Percentiles rank a stretch among this genome's conserved stretches.
Evolutionary conservation across 2,797 vertebrate species (phyloP).

Genomic region (Agapornis canus): DNA sequence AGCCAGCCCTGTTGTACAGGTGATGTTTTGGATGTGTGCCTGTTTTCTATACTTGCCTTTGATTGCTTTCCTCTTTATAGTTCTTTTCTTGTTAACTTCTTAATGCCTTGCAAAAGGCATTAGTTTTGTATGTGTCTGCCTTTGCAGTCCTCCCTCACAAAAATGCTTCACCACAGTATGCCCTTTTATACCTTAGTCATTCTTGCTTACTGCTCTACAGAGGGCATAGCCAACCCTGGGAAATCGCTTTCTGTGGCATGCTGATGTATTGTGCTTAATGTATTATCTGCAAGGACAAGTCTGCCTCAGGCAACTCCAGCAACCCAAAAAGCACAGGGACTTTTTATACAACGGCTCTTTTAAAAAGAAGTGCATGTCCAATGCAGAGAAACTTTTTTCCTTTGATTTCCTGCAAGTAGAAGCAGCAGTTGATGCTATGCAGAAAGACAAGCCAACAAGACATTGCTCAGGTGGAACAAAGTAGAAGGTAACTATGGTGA

Average conservation of each 20-base stretch:
- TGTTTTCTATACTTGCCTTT: background rate
- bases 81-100: background rate
- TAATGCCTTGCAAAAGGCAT: background rate
- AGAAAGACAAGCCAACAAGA: background rate
- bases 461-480: background rate
- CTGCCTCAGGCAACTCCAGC: slow-evolving; percentile 40
- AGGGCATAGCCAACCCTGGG: background rate
- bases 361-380: background rate
- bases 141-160: background rate
- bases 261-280: slow-evolving; percentile 32
- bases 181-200: slow-evolving; percentile 30
- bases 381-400: background rate
- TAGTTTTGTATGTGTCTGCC: background rate
- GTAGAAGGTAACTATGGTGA: background rate
- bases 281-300: slow-evolving; percentile 32
- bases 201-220: slow-evolving; percentile 20
- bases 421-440: background rate
- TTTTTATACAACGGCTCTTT: background rate
- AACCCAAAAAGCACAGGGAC: background rate
- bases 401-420: background rate
- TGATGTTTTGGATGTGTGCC: background rate
- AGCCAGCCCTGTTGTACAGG: background rate
- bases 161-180: background rate
- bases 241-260: background rate
- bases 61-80: background rate